Percentiles rank a stretch among this genome's conserved stretches.
Evolutionary conservation across 92 coral and sea anemone species (phyloP).

Genomic region (Epizoanthus fatuus): DNA sequence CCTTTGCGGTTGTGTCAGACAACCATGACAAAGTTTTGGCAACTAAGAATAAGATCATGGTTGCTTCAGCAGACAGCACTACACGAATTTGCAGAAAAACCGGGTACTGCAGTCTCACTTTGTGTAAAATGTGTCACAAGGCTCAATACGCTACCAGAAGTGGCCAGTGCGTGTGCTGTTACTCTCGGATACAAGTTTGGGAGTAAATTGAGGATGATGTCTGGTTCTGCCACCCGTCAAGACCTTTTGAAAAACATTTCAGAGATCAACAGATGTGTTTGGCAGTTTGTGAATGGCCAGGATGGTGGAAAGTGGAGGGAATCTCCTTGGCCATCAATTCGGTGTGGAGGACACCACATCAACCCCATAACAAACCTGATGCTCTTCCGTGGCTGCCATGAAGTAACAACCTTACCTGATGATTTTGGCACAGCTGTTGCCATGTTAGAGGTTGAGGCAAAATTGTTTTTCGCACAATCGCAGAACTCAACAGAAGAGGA

Average conservation of each 20-base stretch:
- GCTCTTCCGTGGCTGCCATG: conserved; percentile 69
- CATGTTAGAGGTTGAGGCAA: conserved; percentile 76
- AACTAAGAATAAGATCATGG: conserved; percentile 95
- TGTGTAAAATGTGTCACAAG: conserved; percentile 90
- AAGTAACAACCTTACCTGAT: conserved; percentile 52
- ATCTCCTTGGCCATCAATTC: conserved; percentile 72
- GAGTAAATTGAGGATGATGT: conserved; percentile 80
- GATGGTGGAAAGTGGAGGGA: conserved; percentile 56
- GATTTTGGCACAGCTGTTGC: conserved; percentile 74
- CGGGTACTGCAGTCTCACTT: conserved; percentile 86
- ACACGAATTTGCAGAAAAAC: conserved; percentile 96
- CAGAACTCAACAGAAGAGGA: conserved; percentile 25
- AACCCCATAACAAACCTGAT: conserved; percentile 80
- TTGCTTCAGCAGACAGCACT: conserved; percentile 95
- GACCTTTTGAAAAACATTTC: conserved; percentile 83
- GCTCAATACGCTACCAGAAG: conserved; percentile 84
- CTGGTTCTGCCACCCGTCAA: conserved; percentile 75
- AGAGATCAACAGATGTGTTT: conserved; percentile 92
- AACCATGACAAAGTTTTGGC: conserved; percentile 90
- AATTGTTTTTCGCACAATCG: conserved; percentile 80
- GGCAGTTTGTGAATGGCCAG: conserved; percentile 75
- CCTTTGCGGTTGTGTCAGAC: conserved; percentile 96
- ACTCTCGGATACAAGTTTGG: conserved; percentile 79
- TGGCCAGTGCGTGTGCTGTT: conserved; percentile 71
- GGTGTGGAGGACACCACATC: conserved; percentile 56